Conservation (phyloP, 2,888 invertebrate genomes). For the Scaptomyza parva region DNA sequence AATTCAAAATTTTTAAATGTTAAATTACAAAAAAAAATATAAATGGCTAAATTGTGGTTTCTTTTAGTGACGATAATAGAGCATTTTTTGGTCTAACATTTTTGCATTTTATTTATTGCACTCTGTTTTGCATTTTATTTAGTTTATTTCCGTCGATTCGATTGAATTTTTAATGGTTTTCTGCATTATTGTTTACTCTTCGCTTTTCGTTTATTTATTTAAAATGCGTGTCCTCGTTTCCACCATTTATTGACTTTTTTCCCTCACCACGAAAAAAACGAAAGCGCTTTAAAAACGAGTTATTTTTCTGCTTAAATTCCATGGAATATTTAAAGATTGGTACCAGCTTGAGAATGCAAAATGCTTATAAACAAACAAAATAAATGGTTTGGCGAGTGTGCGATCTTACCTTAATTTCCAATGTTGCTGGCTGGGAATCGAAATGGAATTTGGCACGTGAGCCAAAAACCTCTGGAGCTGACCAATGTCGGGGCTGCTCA, state of each 20-base stretch:
- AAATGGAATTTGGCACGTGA: slow-evolving; percentile 94
- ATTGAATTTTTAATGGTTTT: slow-evolving; percentile 11
- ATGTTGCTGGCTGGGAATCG: slow-evolving; percentile 91
- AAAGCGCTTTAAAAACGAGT: neutral
- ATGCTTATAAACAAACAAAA: neutral
- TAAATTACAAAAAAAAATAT: too few species aligned
- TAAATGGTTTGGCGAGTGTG: neutral
- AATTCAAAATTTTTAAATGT: slow-evolving; percentile 1
- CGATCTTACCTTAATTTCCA: slow-evolving; percentile 88
- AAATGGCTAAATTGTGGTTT: neutral
- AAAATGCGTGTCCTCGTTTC: neutral
- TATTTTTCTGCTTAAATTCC: slow-evolving; percentile 6
- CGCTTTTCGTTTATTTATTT: slow-evolving; percentile 7
- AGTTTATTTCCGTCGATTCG: neutral
- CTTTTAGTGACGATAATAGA: neutral
- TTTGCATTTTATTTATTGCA: neutral
- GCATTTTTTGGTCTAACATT: neutral
- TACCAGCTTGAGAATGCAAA: slow-evolving; percentile 13
- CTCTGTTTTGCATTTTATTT: neutral
- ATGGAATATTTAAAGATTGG: slow-evolving; percentile 39
- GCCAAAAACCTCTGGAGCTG: slow-evolving; percentile 93
- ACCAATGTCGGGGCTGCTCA: slow-evolving; percentile 92
- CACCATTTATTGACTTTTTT: neutral
- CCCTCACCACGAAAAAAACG: neutral
- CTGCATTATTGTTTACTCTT: slow-evolving; percentile 1